A percentile compares a stretch with the other conserved stretches of the same genome.
Conservation (phyloP, 2,888 invertebrate species). For the Anarsia innoxiella region DNA sequence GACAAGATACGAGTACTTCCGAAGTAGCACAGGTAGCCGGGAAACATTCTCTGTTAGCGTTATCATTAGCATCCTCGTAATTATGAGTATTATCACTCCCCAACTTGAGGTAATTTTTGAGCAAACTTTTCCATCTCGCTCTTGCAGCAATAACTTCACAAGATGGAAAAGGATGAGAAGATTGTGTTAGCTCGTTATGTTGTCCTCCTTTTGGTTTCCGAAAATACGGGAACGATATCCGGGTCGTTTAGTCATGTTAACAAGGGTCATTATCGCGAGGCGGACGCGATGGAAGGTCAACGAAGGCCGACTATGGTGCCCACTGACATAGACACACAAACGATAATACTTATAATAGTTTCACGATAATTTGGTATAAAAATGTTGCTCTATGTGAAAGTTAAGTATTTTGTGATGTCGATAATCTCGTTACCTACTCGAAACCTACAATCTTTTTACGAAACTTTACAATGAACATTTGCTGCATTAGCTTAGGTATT, state of each 20-base stretch:
- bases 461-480: no score
- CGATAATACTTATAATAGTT: no score
- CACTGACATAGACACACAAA: no score
- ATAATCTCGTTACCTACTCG: no score
- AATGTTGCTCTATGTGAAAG: no score
- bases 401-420: no score
- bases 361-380: no score
- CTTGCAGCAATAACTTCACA: not conserved
- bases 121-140: not conserved
- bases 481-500: no score
- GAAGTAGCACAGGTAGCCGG: no score
- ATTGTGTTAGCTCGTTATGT: slow-evolving; percentile 16
- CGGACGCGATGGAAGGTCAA: not conserved
- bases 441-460: no score
- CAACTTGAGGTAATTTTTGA: slow-evolving; percentile 14
- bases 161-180: slow-evolving; percentile 4
- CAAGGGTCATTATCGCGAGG: not conserved
- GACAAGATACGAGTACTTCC: no score
- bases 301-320: not conserved
- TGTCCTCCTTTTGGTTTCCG: slow-evolving; percentile 31
- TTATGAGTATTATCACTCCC: slow-evolving; percentile 46
- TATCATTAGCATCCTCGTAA: slow-evolving; percentile 24
- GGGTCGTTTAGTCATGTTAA: not conserved
- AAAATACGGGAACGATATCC: slow-evolving; percentile 16
- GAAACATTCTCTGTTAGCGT: not conserved